Conservation (phyloP, 2,797 vertebrate species). For the Momotus momota region DNA sequence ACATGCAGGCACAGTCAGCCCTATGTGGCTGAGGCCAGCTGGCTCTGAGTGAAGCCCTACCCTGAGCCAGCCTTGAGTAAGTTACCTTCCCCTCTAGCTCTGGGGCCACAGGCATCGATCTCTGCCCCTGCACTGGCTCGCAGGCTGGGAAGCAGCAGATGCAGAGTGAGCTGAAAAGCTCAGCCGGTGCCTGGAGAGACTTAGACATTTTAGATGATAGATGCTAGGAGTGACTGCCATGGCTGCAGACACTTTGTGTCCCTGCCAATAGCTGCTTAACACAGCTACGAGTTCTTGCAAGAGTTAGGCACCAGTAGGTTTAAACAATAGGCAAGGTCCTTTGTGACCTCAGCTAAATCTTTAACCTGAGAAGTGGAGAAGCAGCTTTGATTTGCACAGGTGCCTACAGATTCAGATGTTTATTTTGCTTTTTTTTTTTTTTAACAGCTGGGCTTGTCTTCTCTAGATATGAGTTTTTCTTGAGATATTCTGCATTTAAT, state of each 20-base stretch:
- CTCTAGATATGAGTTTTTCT: constrained; percentile 36
- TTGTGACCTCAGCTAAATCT: neutral
- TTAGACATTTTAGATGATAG: constrained; percentile 6
- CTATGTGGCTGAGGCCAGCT: neutral
- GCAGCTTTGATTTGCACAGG: neutral
- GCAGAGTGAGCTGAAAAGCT: neutral
- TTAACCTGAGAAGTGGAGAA: neutral
- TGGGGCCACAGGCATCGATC: neutral
- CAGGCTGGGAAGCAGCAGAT: neutral
- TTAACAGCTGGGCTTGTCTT: constrained; percentile 30
- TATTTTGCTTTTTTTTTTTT: neutral
- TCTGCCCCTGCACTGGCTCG: rapidly evolving
- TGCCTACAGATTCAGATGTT: neutral
- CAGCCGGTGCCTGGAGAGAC: constrained; percentile 6
- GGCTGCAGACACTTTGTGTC: constrained; percentile 28
- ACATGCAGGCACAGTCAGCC: neutral
- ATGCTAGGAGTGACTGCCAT: constrained; percentile 22
- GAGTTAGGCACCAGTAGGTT: constrained; percentile 63
- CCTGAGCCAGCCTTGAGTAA: neutral
- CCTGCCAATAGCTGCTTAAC: constrained; percentile 54
- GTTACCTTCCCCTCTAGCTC: neutral
- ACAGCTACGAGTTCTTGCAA: neutral
- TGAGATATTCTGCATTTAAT: constrained; percentile 49
- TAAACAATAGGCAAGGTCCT: constrained; percentile 50
- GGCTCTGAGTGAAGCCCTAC: neutral